Base-by-base conservation (phyloP, 1,140 invertebrate species). In the Zelostemma sp. region DNA sequence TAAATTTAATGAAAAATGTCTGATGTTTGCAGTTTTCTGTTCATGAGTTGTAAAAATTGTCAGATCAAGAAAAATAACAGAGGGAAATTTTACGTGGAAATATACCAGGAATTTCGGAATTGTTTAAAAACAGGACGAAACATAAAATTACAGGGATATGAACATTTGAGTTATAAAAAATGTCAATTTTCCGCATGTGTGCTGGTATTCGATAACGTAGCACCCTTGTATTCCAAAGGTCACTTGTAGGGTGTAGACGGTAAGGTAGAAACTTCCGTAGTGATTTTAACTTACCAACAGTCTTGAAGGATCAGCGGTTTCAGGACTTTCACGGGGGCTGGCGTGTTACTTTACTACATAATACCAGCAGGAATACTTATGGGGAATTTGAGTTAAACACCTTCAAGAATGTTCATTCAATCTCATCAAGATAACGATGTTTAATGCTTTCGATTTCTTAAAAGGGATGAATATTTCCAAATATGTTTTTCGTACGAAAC, bases 181-280 rank as follows among this genome's bases (percentile, higher is more conserved):
- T 6, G 14, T 40, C 8, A 8, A 43, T 43, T 6, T 43, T 43
- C 8, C 40, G 12, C 2, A 43, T 3, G 8, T 4, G 2, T 43
- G 14, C 8, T 19, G n/a, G 21, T 31, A 8, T 49, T 31, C 21
- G 47, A 31, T 49, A 49, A 49, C n/a, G 31, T 14, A 28, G 21
- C 47, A 15, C 14, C 47, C 47, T 31, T 31, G 19, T 1, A 49
- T 31, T 49, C 31, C 19, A 15, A 17, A 16, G 6, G 40, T 17
- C 14, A 43, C n/a, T 40, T 15, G 3, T 28, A 16, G 40, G 40
- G 14, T 25, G 12, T 12, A 6, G 25, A 49, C 28, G 47, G 47
- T 49, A 49, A 49, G 4, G 47, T 14, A 49, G 47, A 15, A 31
- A 49, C 25, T 46, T 31, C 15, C 2, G 11, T 28, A 28, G 25